A percentile compares a stretch with the other conserved stretches of the same genome.
phyloP scores from a whole-genome alignment of 2,797 vertebrate genomes.

The Gadopsis marmoratus region DNA sequence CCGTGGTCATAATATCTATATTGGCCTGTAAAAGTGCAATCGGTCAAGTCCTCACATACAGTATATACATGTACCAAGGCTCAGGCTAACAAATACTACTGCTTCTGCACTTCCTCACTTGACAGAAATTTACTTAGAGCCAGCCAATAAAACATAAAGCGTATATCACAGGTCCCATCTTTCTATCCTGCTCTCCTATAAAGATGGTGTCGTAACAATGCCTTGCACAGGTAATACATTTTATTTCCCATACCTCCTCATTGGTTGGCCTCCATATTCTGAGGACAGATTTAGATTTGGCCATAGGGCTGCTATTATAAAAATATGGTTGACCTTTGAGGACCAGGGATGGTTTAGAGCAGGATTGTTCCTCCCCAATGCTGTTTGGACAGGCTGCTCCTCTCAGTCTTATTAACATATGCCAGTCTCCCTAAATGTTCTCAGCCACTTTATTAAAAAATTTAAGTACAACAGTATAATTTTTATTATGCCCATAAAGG shows the following conservation, averaged over 20 bases:
- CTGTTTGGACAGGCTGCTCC: constrained; percentile 73
- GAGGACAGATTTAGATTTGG: constrained; percentile 80
- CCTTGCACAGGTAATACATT: constrained; percentile 53
- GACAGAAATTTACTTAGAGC: constrained; percentile 58
- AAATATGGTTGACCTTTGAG: constrained; percentile 87
- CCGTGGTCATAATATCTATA: neutral
- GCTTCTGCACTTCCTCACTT: constrained; percentile 34
- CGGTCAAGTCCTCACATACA: neutral
- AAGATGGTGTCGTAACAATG: constrained; percentile 67
- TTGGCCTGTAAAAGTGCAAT: constrained; percentile 14
- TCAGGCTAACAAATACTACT: constrained; percentile 23
- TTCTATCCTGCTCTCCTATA: constrained; percentile 59
- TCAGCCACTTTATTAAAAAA: constrained; percentile 94
- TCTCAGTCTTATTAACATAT: constrained; percentile 87
- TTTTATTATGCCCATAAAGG: constrained; percentile 93
- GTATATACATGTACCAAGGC: neutral
- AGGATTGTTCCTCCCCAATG: constrained; percentile 52
- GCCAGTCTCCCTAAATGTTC: constrained; percentile 93
- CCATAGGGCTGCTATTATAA: constrained; percentile 80
- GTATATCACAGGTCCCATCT: constrained; percentile 33
- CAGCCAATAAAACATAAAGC: constrained; percentile 58
- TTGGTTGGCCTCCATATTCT: constrained; percentile 60
- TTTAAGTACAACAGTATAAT: constrained; percentile 93
- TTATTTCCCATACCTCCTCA: constrained; percentile 60
- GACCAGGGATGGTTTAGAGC: constrained; percentile 66